phyloP scores from a whole-genome alignment of 2,888 invertebrate species.

The Pheosia gnoma region DNA sequence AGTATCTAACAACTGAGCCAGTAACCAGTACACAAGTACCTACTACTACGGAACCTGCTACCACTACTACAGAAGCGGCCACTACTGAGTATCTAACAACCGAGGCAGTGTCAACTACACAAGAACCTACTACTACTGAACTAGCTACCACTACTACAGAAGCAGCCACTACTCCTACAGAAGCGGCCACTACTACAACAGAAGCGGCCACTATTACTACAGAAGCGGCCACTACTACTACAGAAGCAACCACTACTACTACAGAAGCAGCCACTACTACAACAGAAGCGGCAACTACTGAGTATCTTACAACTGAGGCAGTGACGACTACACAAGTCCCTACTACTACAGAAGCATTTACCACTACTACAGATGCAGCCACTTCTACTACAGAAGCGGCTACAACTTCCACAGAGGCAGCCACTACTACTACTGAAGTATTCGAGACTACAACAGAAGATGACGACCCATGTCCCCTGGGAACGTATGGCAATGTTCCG shows the following conservation, averaged over 20 bases:
- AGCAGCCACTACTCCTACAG: slow-evolving; percentile 2
- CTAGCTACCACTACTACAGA: slow-evolving; percentile 1
- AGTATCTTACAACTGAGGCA: slow-evolving; percentile 1
- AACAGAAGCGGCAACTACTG: slow-evolving; percentile 10
- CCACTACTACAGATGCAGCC: slow-evolving; percentile 6
- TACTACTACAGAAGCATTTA: not conserved
- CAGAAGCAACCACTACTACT: slow-evolving; percentile 6
- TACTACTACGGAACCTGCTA: slow-evolving; percentile 3
- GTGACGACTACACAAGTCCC: slow-evolving; percentile 10
- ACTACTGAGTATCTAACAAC: not conserved
- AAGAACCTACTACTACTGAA: not conserved
- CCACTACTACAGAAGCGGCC: slow-evolving; percentile 10
- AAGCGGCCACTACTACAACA: slow-evolving; percentile 2
- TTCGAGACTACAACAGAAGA: slow-evolving; percentile 7
- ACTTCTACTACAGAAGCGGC: slow-evolving; percentile 9
- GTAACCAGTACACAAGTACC: slow-evolving; percentile 10
- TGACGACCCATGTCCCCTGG: slow-evolving; percentile 18
- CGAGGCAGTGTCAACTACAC: not conserved
- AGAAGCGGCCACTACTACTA: slow-evolving; percentile 4
- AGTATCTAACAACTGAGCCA: not conserved
- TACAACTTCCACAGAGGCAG: slow-evolving; percentile 1
- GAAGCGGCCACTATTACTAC: slow-evolving; percentile 5
- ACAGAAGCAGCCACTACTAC: slow-evolving; percentile 10
- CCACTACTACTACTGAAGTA: slow-evolving; percentile 8
- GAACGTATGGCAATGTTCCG: slow-evolving; percentile 33